Evolutionary conservation across 1,140 invertebrate genomes (phyloP).

Genomic region (Drosophila carrolli): DNA sequence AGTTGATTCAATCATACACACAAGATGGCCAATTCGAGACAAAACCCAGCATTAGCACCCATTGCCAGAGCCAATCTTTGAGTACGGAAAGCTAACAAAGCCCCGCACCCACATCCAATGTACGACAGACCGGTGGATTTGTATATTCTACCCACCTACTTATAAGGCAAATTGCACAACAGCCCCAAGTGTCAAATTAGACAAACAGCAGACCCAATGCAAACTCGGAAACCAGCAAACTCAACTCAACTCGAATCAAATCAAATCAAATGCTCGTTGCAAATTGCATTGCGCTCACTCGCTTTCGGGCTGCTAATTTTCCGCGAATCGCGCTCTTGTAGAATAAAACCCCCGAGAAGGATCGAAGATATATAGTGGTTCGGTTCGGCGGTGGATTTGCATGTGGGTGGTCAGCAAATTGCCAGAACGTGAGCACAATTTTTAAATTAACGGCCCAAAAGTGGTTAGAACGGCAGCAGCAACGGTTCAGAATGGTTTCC

Average conservation of each 20-base stretch:
- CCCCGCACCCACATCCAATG: conserved; percentile 21
- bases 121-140: neutral
- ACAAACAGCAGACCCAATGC: conserved; percentile 67
- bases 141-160: conserved; percentile 22
- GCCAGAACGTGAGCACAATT: conserved; percentile 82
- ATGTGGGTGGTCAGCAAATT: conserved; percentile 83
- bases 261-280: conserved; percentile 63
- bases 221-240: conserved; percentile 22
- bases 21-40: conserved; percentile 40
- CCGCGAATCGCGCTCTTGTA: conserved; percentile 48
- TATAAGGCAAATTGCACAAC: conserved; percentile 58
- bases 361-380: conserved; percentile 37
- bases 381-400: conserved; percentile 51
- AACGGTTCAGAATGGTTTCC: conserved; percentile 9
- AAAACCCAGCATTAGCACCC: conserved; percentile 65
- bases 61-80: conserved; percentile 41
- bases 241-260: conserved; percentile 22
- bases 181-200: conserved; percentile 81
- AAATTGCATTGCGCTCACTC: conserved; percentile 43
- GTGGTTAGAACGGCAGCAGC: conserved; percentile 68
- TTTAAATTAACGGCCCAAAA: conserved; percentile 79
- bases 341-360: conserved; percentile 34
- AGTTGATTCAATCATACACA: conserved; percentile 38
- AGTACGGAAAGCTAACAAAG: conserved; percentile 42
- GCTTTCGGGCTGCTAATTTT: conserved; percentile 66